Evolutionary conservation across 2,888 invertebrate genomes (phyloP).

Genomic region (Eupeodes luniger): DNA sequence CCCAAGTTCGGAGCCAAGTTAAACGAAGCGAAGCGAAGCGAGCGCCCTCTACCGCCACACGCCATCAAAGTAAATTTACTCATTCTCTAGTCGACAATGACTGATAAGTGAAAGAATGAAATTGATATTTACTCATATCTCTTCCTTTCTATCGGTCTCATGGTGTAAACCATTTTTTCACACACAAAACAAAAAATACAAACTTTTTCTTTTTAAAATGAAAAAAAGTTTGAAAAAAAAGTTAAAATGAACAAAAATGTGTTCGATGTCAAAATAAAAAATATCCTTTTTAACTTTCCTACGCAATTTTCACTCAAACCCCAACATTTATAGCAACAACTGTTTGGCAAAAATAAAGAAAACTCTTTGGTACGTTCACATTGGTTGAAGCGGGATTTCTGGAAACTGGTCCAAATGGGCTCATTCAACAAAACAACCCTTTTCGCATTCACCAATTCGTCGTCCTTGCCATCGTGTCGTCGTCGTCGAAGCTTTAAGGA

Average conservation of each 20-base stretch:
- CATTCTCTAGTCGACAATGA: constrained; percentile 64
- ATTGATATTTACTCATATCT: constrained; percentile 74
- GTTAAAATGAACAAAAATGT: constrained; percentile 52
- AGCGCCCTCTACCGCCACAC: neutral
- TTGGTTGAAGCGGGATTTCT: neutral
- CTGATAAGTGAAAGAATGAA: constrained; percentile 73
- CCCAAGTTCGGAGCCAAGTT: too few species aligned
- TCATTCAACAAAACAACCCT: constrained; percentile 65
- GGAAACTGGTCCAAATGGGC: constrained; percentile 53
- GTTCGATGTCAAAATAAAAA: constrained; percentile 74
- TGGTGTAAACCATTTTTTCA: neutral
- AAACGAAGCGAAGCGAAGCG: too few species aligned
- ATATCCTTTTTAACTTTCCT: constrained; percentile 63
- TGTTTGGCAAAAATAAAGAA: constrained; percentile 42
- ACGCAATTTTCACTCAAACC: constrained; percentile 65
- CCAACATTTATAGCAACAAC: neutral
- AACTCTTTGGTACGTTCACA: neutral
- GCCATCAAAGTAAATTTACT: constrained; percentile 18
- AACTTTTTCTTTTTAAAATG: neutral
- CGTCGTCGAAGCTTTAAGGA: too few species aligned
- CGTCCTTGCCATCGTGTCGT: neutral
- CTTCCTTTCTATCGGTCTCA: constrained; percentile 38
- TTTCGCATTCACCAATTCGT: constrained; percentile 48
- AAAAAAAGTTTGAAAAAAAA: constrained; percentile 2
- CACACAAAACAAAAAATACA: neutral